phyloP scores from a whole-genome alignment of 2,113 vertebrate species.

The Corydoras maculifer region DNA sequence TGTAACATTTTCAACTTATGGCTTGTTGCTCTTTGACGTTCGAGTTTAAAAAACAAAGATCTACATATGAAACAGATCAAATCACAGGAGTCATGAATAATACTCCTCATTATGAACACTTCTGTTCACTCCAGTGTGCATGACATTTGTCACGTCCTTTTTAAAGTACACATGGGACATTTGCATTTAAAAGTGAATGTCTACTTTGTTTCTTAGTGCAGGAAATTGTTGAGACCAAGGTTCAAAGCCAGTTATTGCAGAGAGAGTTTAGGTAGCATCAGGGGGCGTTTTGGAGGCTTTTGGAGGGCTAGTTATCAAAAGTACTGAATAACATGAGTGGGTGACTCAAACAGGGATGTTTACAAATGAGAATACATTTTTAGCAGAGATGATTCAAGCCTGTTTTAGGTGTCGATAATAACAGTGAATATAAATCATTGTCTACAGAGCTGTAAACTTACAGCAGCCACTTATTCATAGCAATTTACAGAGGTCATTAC shows the following conservation, averaged over 20 bases:
- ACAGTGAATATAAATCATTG: constrained; percentile 8
- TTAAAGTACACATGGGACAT: constrained; percentile 34
- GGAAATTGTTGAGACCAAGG: constrained; percentile 35
- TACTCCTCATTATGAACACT: constrained; percentile 16
- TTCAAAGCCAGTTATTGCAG: constrained; percentile 21
- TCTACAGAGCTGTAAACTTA: not conserved
- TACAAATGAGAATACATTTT: constrained; percentile 9
- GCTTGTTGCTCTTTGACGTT: constrained; percentile 34
- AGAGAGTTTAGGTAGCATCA: constrained; percentile 42
- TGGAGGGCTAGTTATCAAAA: constrained; percentile 1
- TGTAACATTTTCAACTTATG: constrained; percentile 12
- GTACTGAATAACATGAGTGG: constrained; percentile 15
- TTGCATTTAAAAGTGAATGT: constrained; percentile 46
- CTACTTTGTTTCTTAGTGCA: constrained; percentile 31
- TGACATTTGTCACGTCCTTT: constrained; percentile 1
- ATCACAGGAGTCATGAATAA: constrained; percentile 28
- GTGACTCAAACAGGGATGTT: constrained; percentile 4
- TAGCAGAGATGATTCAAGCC: constrained; percentile 5
- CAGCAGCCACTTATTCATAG: too few species aligned
- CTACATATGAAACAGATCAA: constrained; percentile 20
- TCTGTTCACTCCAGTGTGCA: not conserved
- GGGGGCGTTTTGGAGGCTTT: constrained; percentile 27
- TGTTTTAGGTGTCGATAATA: constrained; percentile 3
- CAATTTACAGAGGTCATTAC: too few species aligned
- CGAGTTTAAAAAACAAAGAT: constrained; percentile 17